phyloP scores from a whole-genome alignment of 1,140 invertebrate genomes.

The Tetranychus cinnabarinus region DNA sequence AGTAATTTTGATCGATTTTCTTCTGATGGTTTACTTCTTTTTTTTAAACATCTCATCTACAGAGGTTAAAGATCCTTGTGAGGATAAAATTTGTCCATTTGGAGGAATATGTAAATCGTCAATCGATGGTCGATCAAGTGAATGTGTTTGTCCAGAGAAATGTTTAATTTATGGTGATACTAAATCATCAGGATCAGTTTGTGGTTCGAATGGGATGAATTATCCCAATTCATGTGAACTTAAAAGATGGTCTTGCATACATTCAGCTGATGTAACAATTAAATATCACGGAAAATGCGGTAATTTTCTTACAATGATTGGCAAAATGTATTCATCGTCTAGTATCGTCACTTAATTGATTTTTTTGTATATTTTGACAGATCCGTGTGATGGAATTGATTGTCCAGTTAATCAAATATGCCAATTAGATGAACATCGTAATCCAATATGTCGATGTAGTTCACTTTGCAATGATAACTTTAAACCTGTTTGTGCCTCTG shows the following conservation, averaged over 20 bases:
- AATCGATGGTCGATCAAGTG: constrained; percentile 40
- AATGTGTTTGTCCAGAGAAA: constrained; percentile 42
- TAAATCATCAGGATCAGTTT: constrained; percentile 41
- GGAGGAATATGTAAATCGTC: constrained; percentile 48
- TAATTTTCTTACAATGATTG: constrained; percentile 25
- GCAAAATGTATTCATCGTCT: neutral
- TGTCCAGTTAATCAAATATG: constrained; percentile 58
- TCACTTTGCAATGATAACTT: constrained; percentile 49
- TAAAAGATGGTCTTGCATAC: constrained; percentile 43
- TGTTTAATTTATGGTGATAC: constrained; percentile 56
- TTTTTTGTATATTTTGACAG: neutral
- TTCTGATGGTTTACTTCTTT: neutral
- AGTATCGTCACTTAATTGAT: neutral
- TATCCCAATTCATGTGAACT: constrained; percentile 54
- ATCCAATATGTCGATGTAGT: constrained; percentile 50
- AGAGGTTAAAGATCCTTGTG: constrained; percentile 36
- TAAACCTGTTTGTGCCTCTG: constrained; percentile 52
- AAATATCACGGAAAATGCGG: constrained; percentile 71
- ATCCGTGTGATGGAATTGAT: constrained; percentile 23
- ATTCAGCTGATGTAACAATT: constrained; percentile 47
- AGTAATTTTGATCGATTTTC: too few species aligned
- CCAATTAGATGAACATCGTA: constrained; percentile 38
- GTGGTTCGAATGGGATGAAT: constrained; percentile 28
- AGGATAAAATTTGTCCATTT: constrained; percentile 39
- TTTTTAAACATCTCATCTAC: neutral